These are phyloP conservation scores for Cynopterus brachyotis DNA, from an alignment of 2,113 vertebrate genomes.

Conservation along the genomic window DNA sequence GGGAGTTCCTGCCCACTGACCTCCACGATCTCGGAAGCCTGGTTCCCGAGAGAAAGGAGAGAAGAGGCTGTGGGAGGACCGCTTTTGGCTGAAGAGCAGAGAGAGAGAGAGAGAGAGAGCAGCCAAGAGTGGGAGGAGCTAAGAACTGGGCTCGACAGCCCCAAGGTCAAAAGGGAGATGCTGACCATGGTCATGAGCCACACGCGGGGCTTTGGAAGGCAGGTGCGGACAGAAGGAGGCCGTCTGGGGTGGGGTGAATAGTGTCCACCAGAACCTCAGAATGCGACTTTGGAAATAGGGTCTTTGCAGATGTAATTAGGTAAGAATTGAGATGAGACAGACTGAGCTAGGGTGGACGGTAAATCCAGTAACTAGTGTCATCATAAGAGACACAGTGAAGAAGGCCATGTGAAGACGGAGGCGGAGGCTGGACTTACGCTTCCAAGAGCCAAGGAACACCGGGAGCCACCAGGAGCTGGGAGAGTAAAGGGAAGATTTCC, in stretches of 20 bases:
- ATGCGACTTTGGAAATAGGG: not conserved
- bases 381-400: not conserved
- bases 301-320: not conserved
- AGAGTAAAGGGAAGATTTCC: not conserved
- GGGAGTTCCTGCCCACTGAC: not conserved
- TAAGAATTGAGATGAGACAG: not conserved
- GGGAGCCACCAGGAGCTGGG: not conserved
- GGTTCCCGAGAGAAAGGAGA: not conserved
- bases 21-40: not conserved
- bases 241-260: not conserved
- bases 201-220: not conserved
- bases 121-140: not conserved
- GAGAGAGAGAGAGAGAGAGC: not conserved
- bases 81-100: not conserved
- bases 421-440: not conserved
- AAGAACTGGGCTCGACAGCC: not conserved
- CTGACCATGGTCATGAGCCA: not conserved
- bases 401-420: not conserved
- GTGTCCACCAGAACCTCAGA: not conserved
- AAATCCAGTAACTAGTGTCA: not conserved
- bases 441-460: not conserved
- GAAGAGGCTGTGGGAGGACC: not conserved
- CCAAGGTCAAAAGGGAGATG: not conserved
- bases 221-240: not conserved
- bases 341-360: not conserved